Evolutionary conservation across 2,113 vertebrate species (phyloP).

Genomic region (Otis tarda): DNA sequence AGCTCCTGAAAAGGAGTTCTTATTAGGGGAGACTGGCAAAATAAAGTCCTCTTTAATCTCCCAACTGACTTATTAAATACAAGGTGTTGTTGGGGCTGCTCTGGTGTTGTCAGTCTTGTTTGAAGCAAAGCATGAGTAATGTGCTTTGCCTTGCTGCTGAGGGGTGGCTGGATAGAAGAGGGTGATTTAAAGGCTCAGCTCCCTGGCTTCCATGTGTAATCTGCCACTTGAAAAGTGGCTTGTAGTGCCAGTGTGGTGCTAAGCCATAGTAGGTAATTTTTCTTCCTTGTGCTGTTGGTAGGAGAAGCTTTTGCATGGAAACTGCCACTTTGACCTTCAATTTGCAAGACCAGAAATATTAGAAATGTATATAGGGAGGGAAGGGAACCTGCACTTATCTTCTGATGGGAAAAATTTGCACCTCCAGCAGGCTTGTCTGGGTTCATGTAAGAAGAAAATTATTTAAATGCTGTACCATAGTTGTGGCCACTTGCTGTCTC

Average conservation of each 20-base stretch:
- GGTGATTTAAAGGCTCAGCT: not conserved
- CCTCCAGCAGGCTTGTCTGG: not conserved
- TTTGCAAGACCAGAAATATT: not conserved
- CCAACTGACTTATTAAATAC: not conserved
- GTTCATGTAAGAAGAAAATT: not conserved
- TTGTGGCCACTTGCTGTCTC: not conserved
- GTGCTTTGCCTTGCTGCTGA: slow-evolving; percentile 7
- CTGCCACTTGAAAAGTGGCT: slow-evolving; percentile 12
- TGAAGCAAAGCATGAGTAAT: not conserved
- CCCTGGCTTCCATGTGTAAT: not conserved
- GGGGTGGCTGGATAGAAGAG: not conserved
- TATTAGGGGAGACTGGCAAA: not conserved
- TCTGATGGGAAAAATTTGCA: not conserved
- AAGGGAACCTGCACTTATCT: not conserved
- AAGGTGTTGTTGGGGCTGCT: not conserved
- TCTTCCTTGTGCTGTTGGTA: not conserved
- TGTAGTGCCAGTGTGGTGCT: not conserved
- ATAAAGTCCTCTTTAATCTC: not conserved
- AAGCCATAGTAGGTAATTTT: not conserved
- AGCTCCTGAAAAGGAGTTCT: not conserved
- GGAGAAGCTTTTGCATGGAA: not conserved
- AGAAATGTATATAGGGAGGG: not conserved
- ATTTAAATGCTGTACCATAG: not conserved
- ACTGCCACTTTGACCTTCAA: not conserved
- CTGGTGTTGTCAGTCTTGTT: not conserved